Base-by-base conservation (phyloP, 2,888 invertebrate genomes). In the Entomobrya multifasciata region DNA sequence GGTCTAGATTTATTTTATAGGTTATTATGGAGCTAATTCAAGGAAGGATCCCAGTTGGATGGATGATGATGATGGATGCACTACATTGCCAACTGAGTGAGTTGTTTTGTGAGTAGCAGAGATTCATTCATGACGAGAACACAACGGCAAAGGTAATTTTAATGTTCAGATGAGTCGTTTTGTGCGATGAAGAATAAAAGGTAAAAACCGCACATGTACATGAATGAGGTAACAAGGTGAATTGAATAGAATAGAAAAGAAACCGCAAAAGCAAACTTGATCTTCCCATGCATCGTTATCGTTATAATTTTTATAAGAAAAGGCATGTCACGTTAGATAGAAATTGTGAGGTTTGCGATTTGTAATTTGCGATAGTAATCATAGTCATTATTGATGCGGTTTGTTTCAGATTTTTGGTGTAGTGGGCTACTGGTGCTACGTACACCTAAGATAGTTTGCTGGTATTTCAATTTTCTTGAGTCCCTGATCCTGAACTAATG, bases 41-140 rank as follows among this genome's bases (percentile, higher is more conserved):
- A 80, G 80, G 80, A 80, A 70, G 67, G 55, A 80, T 80, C 67
- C 36, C 80, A 80, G 80, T 70, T 80, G 80, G 80, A 80, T 80
- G 17, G 22, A 5, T 17, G 57, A 17, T 57, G 20, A 11, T 57
- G 25, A n/a, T 17, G 55, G 5, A 6, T 55, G 15, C n/a, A 36
- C 1, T 20, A 67, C 20, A 70, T 44, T 22, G 47, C 2, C 15
- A 72, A 72, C 13, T 41, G 15, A 22, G 22, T 13, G 5, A 47
- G 25, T 27, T 25, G 22, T 10, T n/a, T 15, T 25, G 10, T 20
- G 17, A 15, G n/a, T 47, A 62, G 25, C 8, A 27, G 27, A 27
- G 27, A 20, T 8, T 27, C 11, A 62, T 8, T n/a, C 11, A 47
- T 47, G 2, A 47, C 11, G 47, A 47, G n/a, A 47, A 47, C n/a